Evolutionary conservation across 23 tunicate genomes (phyloP).

Genomic region (Trididemnum clinides): DNA sequence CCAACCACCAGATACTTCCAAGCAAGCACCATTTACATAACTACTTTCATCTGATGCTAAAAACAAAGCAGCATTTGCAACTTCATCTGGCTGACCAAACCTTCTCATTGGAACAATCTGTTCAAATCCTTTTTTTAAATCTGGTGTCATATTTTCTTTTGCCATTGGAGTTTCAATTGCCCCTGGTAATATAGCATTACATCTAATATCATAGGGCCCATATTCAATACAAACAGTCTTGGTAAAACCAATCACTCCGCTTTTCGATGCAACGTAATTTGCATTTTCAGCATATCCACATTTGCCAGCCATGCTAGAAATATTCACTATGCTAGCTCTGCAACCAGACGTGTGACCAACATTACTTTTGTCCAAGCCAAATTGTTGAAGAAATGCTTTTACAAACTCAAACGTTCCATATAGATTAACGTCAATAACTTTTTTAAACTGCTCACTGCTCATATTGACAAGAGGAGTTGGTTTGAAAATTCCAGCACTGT

Average conservation of each 20-base stretch:
- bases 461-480: constrained; percentile 12
- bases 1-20: constrained; percentile 69
- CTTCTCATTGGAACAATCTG: constrained; percentile 31
- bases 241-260: constrained; percentile 74
- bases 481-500: constrained; percentile 43
- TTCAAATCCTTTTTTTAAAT: too few relatives aligned
- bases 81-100: constrained; percentile 60
- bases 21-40: constrained; percentile 65
- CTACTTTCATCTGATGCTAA: constrained; percentile 80
- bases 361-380: neutral
- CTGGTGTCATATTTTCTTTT: too few relatives aligned
- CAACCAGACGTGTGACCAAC: neutral
- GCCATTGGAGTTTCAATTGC: constrained; percentile 67
- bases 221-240: constrained; percentile 60
- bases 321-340: constrained; percentile 60
- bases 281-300: constrained; percentile 36
- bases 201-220: constrained; percentile 56
- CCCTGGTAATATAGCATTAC: constrained; percentile 71
- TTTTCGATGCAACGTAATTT: constrained; percentile 75
- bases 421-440: constrained; percentile 31
- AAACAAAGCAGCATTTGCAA: constrained; percentile 77
- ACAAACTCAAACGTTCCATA: constrained; percentile 1
- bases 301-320: constrained; percentile 78
- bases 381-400: neutral
- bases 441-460: constrained; percentile 42